Conservation (phyloP, 2,888 invertebrate genomes). For the Oscheius sp. region DNA sequence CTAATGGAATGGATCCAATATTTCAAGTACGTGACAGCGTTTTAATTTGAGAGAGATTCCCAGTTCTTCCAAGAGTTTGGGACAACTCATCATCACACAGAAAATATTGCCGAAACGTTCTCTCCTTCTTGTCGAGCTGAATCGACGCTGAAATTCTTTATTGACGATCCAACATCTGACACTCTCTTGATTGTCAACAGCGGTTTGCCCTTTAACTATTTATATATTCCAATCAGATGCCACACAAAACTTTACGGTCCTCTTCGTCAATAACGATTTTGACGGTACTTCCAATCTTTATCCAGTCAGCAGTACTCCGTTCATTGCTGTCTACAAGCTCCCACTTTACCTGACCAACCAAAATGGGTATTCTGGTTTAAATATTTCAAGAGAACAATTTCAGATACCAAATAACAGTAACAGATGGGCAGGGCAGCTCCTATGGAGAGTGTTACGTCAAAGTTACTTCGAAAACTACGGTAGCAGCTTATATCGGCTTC, state of each 20-base stretch:
- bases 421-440: neutral
- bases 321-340: slow-evolving; percentile 11
- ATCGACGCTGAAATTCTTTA: neutral
- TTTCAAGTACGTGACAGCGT: slow-evolving; percentile 33
- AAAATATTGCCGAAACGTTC: slow-evolving; percentile 36
- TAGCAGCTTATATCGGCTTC: slow-evolving; percentile 14
- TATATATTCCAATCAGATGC: neutral
- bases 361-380: slow-evolving; percentile 9
- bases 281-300: neutral
- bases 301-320: slow-evolving; percentile 17
- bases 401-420: neutral
- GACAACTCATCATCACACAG: slow-evolving; percentile 48
- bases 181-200: slow-evolving; percentile 13
- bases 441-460: slow-evolving; percentile 6
- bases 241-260: slow-evolving; percentile 10
- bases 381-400: neutral
- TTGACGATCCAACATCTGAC: slow-evolving; percentile 22
- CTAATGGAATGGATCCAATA: slow-evolving; percentile 42
- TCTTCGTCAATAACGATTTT: slow-evolving; percentile 6
- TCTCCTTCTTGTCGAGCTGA: slow-evolving; percentile 1
- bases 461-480: slow-evolving; percentile 2
- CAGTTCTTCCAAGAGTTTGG: slow-evolving; percentile 51
- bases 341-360: neutral
- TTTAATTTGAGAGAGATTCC: neutral
- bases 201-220: neutral